Evolutionary conservation across 1,140 invertebrate genomes (phyloP).

Genomic region (Drosophila erecta): DNA sequence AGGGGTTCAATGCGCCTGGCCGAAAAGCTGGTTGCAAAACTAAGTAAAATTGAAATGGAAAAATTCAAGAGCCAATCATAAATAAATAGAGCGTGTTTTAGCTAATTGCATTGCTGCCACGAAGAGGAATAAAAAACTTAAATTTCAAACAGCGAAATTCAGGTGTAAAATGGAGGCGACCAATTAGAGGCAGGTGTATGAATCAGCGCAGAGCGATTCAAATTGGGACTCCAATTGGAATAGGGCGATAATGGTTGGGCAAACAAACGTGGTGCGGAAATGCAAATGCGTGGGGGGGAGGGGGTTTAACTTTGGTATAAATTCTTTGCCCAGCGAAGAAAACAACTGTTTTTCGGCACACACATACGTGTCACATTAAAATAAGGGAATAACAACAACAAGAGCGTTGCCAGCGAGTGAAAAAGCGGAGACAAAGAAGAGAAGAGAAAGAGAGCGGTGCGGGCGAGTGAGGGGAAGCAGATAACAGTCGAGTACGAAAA

Average conservation of each 20-base stretch:
- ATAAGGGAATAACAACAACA: slow-evolving; percentile 43
- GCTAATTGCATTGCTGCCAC: slow-evolving; percentile 44
- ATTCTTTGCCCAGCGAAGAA: slow-evolving; percentile 9
- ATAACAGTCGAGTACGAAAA: slow-evolving; percentile 56
- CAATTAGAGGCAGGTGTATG: slow-evolving; percentile 43
- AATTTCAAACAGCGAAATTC: slow-evolving; percentile 32
- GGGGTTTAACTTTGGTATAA: slow-evolving; percentile 15
- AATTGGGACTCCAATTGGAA: slow-evolving; percentile 32
- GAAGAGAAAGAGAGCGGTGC: slow-evolving; percentile 38
- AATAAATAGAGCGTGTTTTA: slow-evolving; percentile 58
- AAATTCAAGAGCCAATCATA: slow-evolving; percentile 32
- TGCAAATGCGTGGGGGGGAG: slow-evolving; percentile 10
- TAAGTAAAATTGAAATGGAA: slow-evolving; percentile 6
- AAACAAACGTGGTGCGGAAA: slow-evolving; percentile 30
- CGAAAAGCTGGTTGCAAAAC: slow-evolving; percentile 21
- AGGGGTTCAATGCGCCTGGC: slow-evolving; percentile 66
- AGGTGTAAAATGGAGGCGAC: slow-evolving; percentile 37
- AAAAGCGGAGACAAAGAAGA: slow-evolving; percentile 74
- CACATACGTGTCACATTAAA: slow-evolving; percentile 68
- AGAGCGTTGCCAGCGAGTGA: slow-evolving; percentile 37
- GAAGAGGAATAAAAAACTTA: slow-evolving; percentile 17
- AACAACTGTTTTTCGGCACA: slow-evolving; percentile 39
- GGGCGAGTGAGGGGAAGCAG: slow-evolving; percentile 23
- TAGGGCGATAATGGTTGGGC: slow-evolving; percentile 12
- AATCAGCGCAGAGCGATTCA: slow-evolving; percentile 59